phyloP scores from a whole-genome alignment of 2,797 vertebrate species.

The Crypturellus tataupa region DNA sequence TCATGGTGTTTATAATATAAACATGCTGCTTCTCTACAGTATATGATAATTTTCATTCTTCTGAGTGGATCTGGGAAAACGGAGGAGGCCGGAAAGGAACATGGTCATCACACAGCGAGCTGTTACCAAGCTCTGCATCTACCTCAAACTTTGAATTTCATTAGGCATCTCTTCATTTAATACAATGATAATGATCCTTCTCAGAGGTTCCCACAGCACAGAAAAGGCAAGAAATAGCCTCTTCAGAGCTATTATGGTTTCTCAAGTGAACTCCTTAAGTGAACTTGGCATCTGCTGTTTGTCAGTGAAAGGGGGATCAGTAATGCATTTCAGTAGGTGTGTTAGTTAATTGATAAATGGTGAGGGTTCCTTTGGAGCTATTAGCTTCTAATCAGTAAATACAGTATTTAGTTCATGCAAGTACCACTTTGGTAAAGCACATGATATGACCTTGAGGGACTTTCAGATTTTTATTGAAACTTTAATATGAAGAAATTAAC shows the following conservation, averaged over 20 bases:
- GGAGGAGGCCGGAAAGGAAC: background rate
- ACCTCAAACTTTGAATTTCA: background rate
- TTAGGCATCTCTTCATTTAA: background rate
- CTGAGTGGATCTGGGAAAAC: background rate
- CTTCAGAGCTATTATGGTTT: background rate
- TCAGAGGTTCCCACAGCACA: background rate
- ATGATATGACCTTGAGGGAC: rapidly evolving
- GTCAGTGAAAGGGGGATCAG: background rate
- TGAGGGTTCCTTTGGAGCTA: background rate
- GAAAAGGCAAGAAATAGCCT: background rate
- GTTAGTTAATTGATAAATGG: background rate
- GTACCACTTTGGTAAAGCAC: background rate
- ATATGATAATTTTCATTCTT: background rate
- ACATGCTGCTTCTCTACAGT: background rate
- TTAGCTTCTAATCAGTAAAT: background rate
- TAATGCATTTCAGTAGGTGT: background rate
- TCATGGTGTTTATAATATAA: background rate
- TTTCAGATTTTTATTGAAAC: background rate
- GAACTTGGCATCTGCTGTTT: background rate
- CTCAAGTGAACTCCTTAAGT: background rate
- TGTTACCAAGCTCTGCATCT: background rate
- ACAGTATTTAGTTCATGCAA: background rate
- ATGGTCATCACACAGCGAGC: background rate
- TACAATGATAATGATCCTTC: background rate
- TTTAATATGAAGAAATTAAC: background rate